phyloP scores from a whole-genome alignment of 2,113 vertebrate species.

The Phalacrocorax pelagicus region DNA sequence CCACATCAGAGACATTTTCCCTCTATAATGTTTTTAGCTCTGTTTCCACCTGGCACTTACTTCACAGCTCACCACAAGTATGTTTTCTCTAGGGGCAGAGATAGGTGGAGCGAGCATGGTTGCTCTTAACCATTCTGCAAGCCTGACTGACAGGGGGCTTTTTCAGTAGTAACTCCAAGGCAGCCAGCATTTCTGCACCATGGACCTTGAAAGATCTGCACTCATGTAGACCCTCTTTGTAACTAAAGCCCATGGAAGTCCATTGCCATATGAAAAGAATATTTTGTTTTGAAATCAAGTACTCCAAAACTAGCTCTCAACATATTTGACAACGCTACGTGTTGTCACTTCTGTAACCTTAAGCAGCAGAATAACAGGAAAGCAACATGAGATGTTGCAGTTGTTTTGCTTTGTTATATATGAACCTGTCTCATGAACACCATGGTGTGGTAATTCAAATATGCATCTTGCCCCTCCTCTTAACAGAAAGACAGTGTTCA shows the following conservation, averaged over 20 bases:
- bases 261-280: not conserved
- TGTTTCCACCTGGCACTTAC: not conserved
- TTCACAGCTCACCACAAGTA: not conserved
- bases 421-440: not conserved
- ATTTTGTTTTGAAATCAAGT: not conserved
- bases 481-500: not conserved
- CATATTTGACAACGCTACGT: rapidly evolving
- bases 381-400: not conserved
- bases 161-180: rapidly evolving
- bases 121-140: not conserved
- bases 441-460: not conserved
- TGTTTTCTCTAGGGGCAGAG: not conserved
- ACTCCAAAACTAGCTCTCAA: not conserved
- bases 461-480: not conserved
- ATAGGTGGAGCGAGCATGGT: not conserved
- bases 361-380: not conserved
- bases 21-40: not conserved
- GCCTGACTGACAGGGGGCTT: not conserved
- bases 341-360: not conserved
- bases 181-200: not conserved
- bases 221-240: not conserved
- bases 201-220: not conserved
- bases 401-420: not conserved
- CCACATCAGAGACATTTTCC: not conserved
- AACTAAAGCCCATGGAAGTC: not conserved